These are phyloP conservation scores for Anastrepha obliqua DNA, from an alignment of 1,140 invertebrate genomes.

Conservation along the genomic window DNA sequence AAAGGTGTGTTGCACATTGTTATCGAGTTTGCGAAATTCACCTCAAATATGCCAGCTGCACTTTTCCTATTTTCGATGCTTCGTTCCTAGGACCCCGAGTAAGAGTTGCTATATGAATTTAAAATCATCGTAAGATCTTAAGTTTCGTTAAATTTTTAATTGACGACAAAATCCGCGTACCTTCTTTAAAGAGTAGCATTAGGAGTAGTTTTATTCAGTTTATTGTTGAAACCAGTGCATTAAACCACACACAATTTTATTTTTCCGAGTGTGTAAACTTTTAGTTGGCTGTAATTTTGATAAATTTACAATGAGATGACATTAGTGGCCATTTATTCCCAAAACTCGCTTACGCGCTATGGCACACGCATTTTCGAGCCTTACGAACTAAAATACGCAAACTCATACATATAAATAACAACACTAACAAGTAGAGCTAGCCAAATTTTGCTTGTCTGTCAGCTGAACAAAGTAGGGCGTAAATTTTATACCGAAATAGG, in stretches of 20 bases:
- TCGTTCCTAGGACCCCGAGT: no score
- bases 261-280: neutral
- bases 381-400: neutral
- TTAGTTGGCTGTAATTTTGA: conserved; percentile 26
- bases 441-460: conserved; percentile 2
- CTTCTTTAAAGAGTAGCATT: no score
- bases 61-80: no score
- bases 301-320: conserved; percentile 51
- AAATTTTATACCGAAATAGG: neutral
- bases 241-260: no score
- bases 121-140: no score
- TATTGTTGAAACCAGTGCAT: neutral
- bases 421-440: neutral
- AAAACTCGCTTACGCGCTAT: neutral
- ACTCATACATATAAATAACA: neutral
- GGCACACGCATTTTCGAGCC: neutral
- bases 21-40: no score
- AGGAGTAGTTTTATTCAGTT: no score
- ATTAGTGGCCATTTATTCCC: conserved; percentile 45
- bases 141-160: no score
- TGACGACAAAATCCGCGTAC: no score
- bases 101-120: no score
- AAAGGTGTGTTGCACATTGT: no score
- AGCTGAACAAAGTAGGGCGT: neutral
- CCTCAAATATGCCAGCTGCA: no score